Base-by-base conservation (phyloP, 2,113 vertebrate species). In the Hyla sarda region DNA sequence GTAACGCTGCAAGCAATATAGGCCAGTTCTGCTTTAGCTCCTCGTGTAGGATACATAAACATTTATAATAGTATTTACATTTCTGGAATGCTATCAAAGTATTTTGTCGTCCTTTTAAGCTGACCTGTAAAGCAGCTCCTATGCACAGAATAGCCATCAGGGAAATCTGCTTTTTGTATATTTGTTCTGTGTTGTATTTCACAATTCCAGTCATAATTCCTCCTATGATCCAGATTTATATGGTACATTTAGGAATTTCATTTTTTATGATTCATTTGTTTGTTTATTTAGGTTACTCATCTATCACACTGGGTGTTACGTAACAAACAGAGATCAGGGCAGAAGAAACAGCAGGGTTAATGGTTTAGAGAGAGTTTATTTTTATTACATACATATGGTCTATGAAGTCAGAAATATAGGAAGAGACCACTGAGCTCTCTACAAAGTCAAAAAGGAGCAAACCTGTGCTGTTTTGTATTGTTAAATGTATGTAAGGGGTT, bases 71-170 rank as follows among this genome's bases (percentile, higher is more conserved):
- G 47, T 82, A 82, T 82, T 71, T 69, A 34, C 80, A 82, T 82
- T 82, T 82, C 65, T 67, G 80, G 80, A 82, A 71, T 50, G 23
- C n/a, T 32, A 82, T 82, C 62, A 82, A 82, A 82, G 80, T n/a
- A 82, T 45, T 67, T 47, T 10, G 45, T 34, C 5, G 28, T 32
- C 62, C 80, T 82, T 82, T 71, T 30, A 69, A 71, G 80, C 67
- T 71, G 80, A 82, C 80, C 62, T 52, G 62, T 47, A 71, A 67
- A 52, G 28, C 25, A 9, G 62, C 9, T 32, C 50, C 80, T 82
- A 82, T 34, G 60, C 52, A 47, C 11, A 71, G 28, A 81, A 81
- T 19, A 28, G 78, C 37, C 78, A 81, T 10, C 14, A 81, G 78
- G 23, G 58, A 28, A 62, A 81, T 81, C 56, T 81, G 78, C 23